Percentiles rank a stretch among this genome's conserved stretches.
Conservation (phyloP, 2,113 vertebrate species). For the Oryzias javanicus region DNA sequence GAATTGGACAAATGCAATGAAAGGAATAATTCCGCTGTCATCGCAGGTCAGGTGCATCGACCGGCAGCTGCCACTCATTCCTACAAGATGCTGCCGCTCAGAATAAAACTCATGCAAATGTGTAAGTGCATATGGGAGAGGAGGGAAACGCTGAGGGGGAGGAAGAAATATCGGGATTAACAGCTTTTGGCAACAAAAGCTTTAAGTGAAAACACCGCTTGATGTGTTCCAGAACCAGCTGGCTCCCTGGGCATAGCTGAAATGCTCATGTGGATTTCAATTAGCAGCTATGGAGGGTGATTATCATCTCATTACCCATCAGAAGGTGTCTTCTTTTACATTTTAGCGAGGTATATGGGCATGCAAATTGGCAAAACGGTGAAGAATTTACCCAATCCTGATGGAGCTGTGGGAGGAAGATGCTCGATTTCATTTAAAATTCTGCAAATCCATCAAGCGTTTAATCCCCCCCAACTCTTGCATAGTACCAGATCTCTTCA, state of each 20-base stretch:
- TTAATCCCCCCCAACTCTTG: background rate
- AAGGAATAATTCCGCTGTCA: slow-evolving; percentile 23
- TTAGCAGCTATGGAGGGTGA: slow-evolving; percentile 11
- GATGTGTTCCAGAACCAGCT: slow-evolving; percentile 10
- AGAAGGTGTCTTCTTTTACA: slow-evolving; percentile 1
- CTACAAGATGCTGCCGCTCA: slow-evolving; percentile 11
- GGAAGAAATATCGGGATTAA: background rate
- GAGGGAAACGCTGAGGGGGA: background rate
- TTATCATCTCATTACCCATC: slow-evolving; percentile 24
- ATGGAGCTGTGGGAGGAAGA: slow-evolving; percentile 2
- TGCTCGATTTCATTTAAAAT: slow-evolving; percentile 2
- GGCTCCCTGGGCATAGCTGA: slow-evolving; percentile 5
- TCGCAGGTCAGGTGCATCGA: slow-evolving; percentile 28
- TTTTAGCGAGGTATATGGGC: slow-evolving; percentile 1
- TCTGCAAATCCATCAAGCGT: slow-evolving; percentile 1
- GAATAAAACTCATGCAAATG: slow-evolving; percentile 24
- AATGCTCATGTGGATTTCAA: slow-evolving; percentile 15
- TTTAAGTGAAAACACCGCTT: slow-evolving; percentile 13
- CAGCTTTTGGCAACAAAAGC: slow-evolving; percentile 6
- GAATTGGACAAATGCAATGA: slow-evolving; percentile 60
- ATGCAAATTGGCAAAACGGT: background rate
- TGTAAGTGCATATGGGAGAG: slow-evolving; percentile 6
- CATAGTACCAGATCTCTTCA: too few species aligned
- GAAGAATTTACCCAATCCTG: background rate
- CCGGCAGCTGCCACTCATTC: slow-evolving; percentile 13